Evolutionary conservation across 1,140 invertebrate species (phyloP).

Genomic region (Cotesia vestalis): DNA sequence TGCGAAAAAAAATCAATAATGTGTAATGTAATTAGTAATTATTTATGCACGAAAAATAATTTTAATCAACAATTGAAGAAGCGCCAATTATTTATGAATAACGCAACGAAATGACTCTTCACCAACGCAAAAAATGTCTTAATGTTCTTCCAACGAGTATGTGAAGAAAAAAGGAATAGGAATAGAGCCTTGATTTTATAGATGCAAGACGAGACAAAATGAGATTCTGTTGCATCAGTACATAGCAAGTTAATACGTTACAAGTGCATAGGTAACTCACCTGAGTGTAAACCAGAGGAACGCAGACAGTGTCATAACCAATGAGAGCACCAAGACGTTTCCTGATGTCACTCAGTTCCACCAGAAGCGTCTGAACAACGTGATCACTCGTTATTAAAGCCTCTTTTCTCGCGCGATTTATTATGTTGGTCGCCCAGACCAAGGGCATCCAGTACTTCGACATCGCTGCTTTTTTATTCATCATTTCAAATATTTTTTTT

Average conservation of each 20-base stretch:
- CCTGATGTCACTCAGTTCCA: slow-evolving; percentile 84
- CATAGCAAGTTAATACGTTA: not conserved
- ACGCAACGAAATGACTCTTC: slow-evolving; percentile 6
- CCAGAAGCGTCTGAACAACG: slow-evolving; percentile 84
- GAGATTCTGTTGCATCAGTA: too few species aligned
- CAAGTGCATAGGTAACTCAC: slow-evolving; percentile 65
- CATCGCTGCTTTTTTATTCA: slow-evolving; percentile 87
- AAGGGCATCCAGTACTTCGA: slow-evolving; percentile 94
- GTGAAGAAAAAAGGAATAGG: too few species aligned
- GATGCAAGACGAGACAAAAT: too few species aligned
- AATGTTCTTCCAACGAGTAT: too few species aligned
- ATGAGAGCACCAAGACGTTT: slow-evolving; percentile 81
- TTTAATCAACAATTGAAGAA: slow-evolving; percentile 1
- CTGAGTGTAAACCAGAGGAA: slow-evolving; percentile 98
- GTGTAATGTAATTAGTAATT: not conserved
- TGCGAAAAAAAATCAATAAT: too few species aligned
- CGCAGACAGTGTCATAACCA: slow-evolving; percentile 96
- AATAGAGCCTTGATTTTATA: too few species aligned
- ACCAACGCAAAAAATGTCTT: too few species aligned
- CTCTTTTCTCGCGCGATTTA: slow-evolving; percentile 84
- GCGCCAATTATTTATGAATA: slow-evolving; percentile 11
- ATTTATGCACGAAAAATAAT: not conserved
- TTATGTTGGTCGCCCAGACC: slow-evolving; percentile 90
- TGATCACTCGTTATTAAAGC: slow-evolving; percentile 84
- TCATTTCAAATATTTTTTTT: slow-evolving; percentile 87